Evolutionary conservation across 2,888 invertebrate species (phyloP).

Genomic region (Drosophila leonis): DNA sequence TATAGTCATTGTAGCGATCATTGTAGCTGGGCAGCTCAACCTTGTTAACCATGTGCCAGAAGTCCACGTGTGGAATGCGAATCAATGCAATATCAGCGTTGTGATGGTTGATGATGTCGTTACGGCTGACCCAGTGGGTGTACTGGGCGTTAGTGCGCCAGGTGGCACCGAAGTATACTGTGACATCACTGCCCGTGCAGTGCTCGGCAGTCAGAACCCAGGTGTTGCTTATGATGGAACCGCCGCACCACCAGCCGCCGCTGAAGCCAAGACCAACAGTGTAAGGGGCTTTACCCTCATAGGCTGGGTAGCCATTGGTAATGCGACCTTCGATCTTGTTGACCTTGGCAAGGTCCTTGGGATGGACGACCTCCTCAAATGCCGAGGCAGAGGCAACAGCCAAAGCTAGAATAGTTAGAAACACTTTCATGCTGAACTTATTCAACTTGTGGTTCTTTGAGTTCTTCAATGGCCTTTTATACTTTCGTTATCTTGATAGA

Average conservation of each 20-base stretch:
- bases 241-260: constrained; percentile 73
- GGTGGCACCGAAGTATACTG: constrained; percentile 65
- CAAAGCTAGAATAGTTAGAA: constrained; percentile 54
- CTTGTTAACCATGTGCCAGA: constrained; percentile 53
- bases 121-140: constrained; percentile 59
- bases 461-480: constrained; percentile 16
- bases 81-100: constrained; percentile 66
- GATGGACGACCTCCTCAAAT: constrained; percentile 33
- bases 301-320: constrained; percentile 65
- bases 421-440: constrained; percentile 55
- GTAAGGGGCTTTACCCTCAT: constrained; percentile 72
- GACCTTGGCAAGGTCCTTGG: constrained; percentile 46
- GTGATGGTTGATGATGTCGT: constrained; percentile 60
- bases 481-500: background rate
- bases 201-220: constrained; percentile 81
- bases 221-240: constrained; percentile 71
- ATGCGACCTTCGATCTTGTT: constrained; percentile 59
- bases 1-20: constrained; percentile 56
- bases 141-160: constrained; percentile 65
- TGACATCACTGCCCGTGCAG: constrained; percentile 65
- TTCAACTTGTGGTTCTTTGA: constrained; percentile 25
- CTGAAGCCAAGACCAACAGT: constrained; percentile 75
- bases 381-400: constrained; percentile 50
- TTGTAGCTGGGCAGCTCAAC: constrained; percentile 57
- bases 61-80: constrained; percentile 66